Percentiles rank a stretch among this genome's conserved stretches.
Conservation (phyloP, 2,113 vertebrate species). For the Eretmochelys imbricata region DNA sequence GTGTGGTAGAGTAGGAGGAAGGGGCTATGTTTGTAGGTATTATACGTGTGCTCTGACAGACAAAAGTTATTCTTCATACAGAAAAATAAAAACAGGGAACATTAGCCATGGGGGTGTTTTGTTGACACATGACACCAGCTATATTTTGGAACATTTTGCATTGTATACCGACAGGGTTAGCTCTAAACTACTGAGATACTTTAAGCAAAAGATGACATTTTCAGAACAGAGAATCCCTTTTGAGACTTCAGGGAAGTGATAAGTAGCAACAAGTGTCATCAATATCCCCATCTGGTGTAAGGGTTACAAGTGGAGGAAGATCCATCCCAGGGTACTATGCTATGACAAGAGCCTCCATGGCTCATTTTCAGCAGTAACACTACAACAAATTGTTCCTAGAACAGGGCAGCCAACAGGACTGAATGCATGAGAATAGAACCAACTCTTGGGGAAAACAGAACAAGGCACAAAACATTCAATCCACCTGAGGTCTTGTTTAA, state of each 20-base stretch:
- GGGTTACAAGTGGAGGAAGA: not conserved
- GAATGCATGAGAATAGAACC: not conserved
- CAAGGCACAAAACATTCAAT: not conserved
- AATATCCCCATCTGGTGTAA: not conserved
- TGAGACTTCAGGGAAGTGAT: not conserved
- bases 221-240: not conserved
- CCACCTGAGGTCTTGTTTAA: not conserved
- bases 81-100: not conserved
- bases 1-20: not conserved
- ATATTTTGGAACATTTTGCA: not conserved
- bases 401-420: not conserved
- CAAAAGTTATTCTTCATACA: rapidly evolving
- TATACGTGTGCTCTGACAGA: not conserved
- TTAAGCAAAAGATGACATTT: not conserved
- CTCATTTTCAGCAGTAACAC: rapidly evolving
- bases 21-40: not conserved
- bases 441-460: not conserved
- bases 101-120: not conserved
- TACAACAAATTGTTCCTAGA: rapidly evolving
- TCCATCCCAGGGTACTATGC: not conserved
- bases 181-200: not conserved
- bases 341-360: not conserved
- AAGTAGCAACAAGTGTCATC: not conserved
- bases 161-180: not conserved
- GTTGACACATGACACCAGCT: not conserved